Conservation (phyloP, 2,113 vertebrate genomes). For the western clawed frog (Xenopus tropicalis) region UCB_Xtro_10.0 CM004449.2:94164001-94164500, state of each 20-base stretch:
- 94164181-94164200: conserved; percentile 32
- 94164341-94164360: conserved; percentile 15
- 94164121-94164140: conserved; percentile 29
- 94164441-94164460: conserved; percentile 13
- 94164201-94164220: conserved; percentile 29
- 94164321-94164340: conserved; percentile 19
- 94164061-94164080: conserved; percentile 38
- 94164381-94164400: conserved; percentile 5
- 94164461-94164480: conserved; percentile 9
- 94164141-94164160: conserved; percentile 21
- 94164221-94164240: conserved; percentile 29
- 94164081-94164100: conserved; percentile 27
- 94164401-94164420: not conserved
- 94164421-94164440: conserved; percentile 1
- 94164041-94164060: conserved; percentile 20
- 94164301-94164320: conserved; percentile 9
- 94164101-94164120: conserved; percentile 26
- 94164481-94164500: conserved; percentile 14
- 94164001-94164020: conserved; percentile 40
- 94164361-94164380: conserved; percentile 13
- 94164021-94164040: conserved; percentile 35
- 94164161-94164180: conserved; percentile 30
- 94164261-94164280: conserved; percentile 34
- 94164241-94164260: conserved; percentile 21
- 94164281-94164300: conserved; percentile 30